phyloP scores from a whole-genome alignment of 2,113 vertebrate genomes.

The Physeter macrocephalus region DNA sequence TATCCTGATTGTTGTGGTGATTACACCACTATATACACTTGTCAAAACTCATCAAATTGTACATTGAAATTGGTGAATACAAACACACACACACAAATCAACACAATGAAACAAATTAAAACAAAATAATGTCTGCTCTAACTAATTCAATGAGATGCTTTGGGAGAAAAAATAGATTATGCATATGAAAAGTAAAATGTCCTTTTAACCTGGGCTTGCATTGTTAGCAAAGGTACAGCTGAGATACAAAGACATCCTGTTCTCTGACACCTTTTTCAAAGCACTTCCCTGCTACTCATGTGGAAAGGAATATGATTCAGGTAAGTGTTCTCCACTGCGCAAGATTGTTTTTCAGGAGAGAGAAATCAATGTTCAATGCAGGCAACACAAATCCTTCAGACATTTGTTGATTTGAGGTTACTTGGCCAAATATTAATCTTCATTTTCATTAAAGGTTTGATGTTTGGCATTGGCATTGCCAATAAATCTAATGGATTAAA shows the following conservation, averaged over 20 bases:
- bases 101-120: background rate
- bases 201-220: background rate
- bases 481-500: conserved; percentile 73
- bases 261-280: conserved; percentile 4
- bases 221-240: background rate
- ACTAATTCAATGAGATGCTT: background rate
- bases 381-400: conserved; percentile 58
- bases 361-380: conserved; percentile 63
- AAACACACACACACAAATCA: background rate
- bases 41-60: background rate
- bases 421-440: conserved; percentile 67
- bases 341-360: conserved; percentile 31
- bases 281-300: background rate
- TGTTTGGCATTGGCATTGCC: conserved; percentile 55
- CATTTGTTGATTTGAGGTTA: conserved; percentile 63
- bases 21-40: background rate
- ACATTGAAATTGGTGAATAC: background rate
- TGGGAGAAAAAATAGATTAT: background rate
- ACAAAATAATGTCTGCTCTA: background rate
- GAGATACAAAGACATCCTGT: background rate
- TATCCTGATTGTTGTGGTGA: background rate
- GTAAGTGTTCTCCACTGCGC: conserved; percentile 2
- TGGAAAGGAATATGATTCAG: conserved; percentile 33
- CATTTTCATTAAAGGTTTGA: conserved; percentile 70
- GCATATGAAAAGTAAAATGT: background rate